These are phyloP conservation scores for Amblyjoppa proteus DNA, from an alignment of 2,888 invertebrate species.

Conservation along the genomic window DNA sequence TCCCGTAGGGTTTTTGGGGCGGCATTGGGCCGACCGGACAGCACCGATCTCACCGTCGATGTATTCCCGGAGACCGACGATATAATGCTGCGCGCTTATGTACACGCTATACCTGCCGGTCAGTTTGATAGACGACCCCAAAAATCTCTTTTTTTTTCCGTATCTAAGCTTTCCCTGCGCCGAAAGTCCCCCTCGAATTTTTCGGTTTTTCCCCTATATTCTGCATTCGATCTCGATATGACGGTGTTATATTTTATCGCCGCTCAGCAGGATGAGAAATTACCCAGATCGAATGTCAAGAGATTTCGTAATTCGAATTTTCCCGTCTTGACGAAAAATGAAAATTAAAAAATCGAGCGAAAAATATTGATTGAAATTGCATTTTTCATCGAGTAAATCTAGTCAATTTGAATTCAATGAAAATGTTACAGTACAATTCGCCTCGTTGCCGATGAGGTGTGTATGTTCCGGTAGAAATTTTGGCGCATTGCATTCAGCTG, in stretches of 20 bases:
- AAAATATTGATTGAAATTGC: too few species aligned
- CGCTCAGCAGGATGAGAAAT: slow-evolving; percentile 27
- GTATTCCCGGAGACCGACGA: slow-evolving; percentile 19
- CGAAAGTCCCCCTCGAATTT: slow-evolving; percentile 25
- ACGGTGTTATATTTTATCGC: slow-evolving; percentile 22
- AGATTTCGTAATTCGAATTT: slow-evolving; percentile 18
- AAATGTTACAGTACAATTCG: background rate
- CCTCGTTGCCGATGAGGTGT: too few species aligned
- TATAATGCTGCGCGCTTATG: slow-evolving; percentile 25
- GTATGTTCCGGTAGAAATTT: background rate
- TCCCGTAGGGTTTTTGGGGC: slow-evolving; percentile 8
- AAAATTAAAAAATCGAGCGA: background rate
- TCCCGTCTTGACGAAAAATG: background rate
- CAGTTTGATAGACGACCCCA: slow-evolving; percentile 55
- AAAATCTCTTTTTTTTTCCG: slow-evolving; percentile 42
- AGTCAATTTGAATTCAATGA: background rate
- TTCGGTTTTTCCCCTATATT: background rate
- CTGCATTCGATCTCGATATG: slow-evolving; percentile 30
- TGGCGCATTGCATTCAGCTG: too few species aligned
- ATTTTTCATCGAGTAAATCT: too few species aligned
- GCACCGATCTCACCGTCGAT: slow-evolving; percentile 42
- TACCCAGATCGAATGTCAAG: background rate
- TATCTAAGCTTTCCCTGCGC: slow-evolving; percentile 7
- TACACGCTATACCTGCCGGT: slow-evolving; percentile 46
- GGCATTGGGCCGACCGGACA: slow-evolving; percentile 15